phyloP scores from a whole-genome alignment of 2,888 invertebrate species.

The Clunio marinus region DNA sequence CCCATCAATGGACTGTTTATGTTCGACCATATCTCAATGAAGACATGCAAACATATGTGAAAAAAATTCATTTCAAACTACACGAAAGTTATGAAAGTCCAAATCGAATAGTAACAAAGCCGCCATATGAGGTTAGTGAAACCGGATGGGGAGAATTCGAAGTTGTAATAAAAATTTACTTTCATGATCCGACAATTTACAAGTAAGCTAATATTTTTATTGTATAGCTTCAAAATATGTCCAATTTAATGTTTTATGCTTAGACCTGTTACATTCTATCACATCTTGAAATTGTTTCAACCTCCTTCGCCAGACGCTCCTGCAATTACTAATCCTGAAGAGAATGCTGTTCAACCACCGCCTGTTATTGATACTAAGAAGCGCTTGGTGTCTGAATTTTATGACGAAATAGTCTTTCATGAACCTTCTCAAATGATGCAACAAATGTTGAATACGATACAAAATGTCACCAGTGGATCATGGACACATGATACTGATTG shows the following conservation, averaged over 20 bases:
- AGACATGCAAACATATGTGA: conserved; percentile 90
- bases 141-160: conserved; percentile 99
- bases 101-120: conserved; percentile 87
- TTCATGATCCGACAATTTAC: conserved; percentile 82
- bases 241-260: conserved; percentile 40
- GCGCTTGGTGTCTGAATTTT: conserved; percentile 83
- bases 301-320: conserved; percentile 57
- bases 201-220: conserved; percentile 40
- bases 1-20: conserved; percentile 98
- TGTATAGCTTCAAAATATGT: conserved; percentile 3
- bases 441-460: conserved; percentile 72
- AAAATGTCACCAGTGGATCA: conserved; percentile 65
- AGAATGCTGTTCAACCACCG: conserved; percentile 43
- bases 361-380: conserved; percentile 58
- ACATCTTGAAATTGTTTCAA: conserved; percentile 91
- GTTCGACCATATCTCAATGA: conserved; percentile 89
- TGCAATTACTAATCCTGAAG: background rate
- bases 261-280: conserved; percentile 86
- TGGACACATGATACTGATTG: conserved; percentile 88
- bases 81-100: conserved; percentile 96
- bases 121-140: conserved; percentile 95
- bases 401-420: conserved; percentile 93
- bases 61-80: conserved; percentile 94
- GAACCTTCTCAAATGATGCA: conserved; percentile 89
- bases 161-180: conserved; percentile 91